A percentile compares a stretch with the other conserved stretches of the same genome.
These are phyloP conservation scores for Acipenser ruthenus DNA, from an alignment of 2,797 vertebrate species.

Conservation along the genomic window DNA sequence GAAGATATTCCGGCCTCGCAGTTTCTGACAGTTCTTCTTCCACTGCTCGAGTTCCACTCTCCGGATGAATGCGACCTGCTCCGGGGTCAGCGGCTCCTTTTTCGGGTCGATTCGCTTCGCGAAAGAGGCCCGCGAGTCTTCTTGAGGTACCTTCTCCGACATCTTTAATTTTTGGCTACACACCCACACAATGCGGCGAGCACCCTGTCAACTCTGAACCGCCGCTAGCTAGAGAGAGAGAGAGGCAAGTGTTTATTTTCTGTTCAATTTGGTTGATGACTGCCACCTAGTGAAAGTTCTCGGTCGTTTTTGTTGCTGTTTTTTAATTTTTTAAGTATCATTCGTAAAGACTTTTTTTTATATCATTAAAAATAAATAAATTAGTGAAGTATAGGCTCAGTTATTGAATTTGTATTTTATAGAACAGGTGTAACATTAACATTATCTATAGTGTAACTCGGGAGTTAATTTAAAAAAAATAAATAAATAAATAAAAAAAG, in stretches of 20 bases:
- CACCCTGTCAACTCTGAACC: not conserved
- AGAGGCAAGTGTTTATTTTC: not conserved
- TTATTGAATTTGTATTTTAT: no score
- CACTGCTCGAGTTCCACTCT: conserved; percentile 62
- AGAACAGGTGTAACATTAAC: no score
- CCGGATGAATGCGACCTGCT: conserved; percentile 62
- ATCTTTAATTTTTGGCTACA: conserved; percentile 34
- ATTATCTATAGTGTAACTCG: no score
- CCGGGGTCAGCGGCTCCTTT: conserved; percentile 53
- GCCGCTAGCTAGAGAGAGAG: not conserved
- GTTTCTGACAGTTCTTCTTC: conserved; percentile 53
- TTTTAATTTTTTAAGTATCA: not conserved
- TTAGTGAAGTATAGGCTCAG: no score
- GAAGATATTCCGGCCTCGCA: conserved; percentile 59
- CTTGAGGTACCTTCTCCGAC: conserved; percentile 50
- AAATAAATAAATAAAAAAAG: no score
- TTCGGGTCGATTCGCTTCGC: conserved; percentile 64
- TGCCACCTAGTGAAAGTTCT: no score
- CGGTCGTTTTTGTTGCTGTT: no score
- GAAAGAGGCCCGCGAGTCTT: conserved; percentile 29
- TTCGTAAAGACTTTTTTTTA: not conserved
- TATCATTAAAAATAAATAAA: no score
- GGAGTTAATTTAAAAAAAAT: no score
- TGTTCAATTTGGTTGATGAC: no score
- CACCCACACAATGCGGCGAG: not conserved